These are phyloP conservation scores for Pluvianellus socialis DNA, from an alignment of 2,113 vertebrate genomes.

Conservation along the genomic window DNA sequence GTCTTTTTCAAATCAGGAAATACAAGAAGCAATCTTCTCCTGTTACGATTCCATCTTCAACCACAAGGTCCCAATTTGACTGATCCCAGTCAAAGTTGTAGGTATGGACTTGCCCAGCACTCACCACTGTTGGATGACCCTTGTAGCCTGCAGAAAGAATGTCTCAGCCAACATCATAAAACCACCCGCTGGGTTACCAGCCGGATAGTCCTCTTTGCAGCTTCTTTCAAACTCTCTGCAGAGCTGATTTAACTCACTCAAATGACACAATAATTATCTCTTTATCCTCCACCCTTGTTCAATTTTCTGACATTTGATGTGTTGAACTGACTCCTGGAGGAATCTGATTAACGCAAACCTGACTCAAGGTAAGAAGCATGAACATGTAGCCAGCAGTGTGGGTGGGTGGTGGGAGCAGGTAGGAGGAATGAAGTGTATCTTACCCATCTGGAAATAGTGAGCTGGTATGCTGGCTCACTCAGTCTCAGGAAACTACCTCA, in stretches of 20 bases:
- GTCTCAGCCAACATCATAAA: not conserved
- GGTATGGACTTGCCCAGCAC: accelerated
- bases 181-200: no score
- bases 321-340: accelerated
- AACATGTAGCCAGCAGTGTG: not conserved
- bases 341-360: not conserved
- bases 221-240: not conserved
- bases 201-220: not conserved
- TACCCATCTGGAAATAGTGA: not conserved
- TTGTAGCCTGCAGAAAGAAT: not conserved
- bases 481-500: not conserved
- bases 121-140: not conserved
- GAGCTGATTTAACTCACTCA: not conserved
- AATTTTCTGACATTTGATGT: not conserved
- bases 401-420: not conserved
- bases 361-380: not conserved
- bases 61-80: not conserved
- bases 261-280: not conserved
- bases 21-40: not conserved
- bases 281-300: not conserved
- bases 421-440: no score
- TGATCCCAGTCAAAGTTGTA: not conserved
- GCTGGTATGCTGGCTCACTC: not conserved
- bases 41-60: accelerated
- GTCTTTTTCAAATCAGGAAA: not conserved